Conservation (phyloP, 2,797 vertebrate species). For the Enoplosus armatus region DNA sequence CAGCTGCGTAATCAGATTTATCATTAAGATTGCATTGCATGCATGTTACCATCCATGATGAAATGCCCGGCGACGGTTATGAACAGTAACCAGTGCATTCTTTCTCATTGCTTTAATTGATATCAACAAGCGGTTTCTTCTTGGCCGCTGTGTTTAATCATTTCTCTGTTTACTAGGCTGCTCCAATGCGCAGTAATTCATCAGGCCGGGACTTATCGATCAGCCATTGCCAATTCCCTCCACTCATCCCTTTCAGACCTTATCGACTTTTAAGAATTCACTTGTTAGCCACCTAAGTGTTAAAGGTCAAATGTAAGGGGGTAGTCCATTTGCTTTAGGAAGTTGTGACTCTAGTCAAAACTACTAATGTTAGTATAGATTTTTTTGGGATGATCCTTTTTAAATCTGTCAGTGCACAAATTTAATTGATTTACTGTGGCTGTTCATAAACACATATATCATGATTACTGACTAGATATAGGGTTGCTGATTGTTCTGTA, state of each 20-base stretch:
- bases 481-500: constrained; percentile 40
- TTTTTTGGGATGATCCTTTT: too few species aligned
- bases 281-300: constrained; percentile 58
- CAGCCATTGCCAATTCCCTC: constrained; percentile 51
- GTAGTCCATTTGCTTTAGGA: constrained; percentile 19
- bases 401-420: background rate
- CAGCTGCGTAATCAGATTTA: constrained; percentile 52
- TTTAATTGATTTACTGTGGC: constrained; percentile 9
- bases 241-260: constrained; percentile 59
- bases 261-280: constrained; percentile 58
- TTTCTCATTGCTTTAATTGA: constrained; percentile 73
- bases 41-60: constrained; percentile 62
- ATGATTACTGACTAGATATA: constrained; percentile 26
- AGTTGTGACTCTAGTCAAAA: constrained; percentile 16
- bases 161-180: constrained; percentile 60
- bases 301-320: constrained; percentile 62
- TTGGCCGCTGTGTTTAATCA: constrained; percentile 72
- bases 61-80: constrained; percentile 63
- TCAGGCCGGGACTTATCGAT: constrained; percentile 70
- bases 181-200: constrained; percentile 61
- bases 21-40: constrained; percentile 59
- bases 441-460: constrained; percentile 10
- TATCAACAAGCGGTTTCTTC: constrained; percentile 70
- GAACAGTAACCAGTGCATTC: constrained; percentile 65
- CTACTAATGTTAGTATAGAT: background rate